Evolutionary conservation across 2,888 invertebrate genomes (phyloP), one percentile per base, ranked within the genome.

Genomic region (Chorisops tibialis): DNA sequence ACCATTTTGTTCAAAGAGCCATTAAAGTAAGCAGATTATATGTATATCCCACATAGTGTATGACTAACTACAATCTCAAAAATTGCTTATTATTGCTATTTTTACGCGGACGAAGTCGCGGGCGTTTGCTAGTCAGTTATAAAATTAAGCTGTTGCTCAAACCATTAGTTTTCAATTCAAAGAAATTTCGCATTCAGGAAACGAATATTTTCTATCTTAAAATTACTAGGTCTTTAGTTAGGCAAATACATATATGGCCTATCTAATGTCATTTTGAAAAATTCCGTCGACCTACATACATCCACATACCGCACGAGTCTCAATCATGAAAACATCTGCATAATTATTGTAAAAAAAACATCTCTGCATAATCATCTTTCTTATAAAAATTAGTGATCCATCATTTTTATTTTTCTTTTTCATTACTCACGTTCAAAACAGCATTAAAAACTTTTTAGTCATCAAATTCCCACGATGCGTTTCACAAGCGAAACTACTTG

Each of bases 381-480:
- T 41, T 41, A 48, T 39, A 51, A 43, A 54, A 56, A 56, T 56
- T 43, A 56, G 56, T 45, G 56, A 56, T 56, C 56, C 56, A 56
- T 56, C 56, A 56, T 45, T 56, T 45, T 56, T 39, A 45, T 24
- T 16, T 24, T 41, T 19, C 41, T 54, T 51, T 54, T 56, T 45
- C 43, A 56, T 56, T 56, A 56, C 56, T 56, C 56, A 56, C 43
- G 35, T 45, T 43, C 56, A 43, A 14, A 56, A 43, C 43, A 56
- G 43, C 43, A 56, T 45, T 30, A 30, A 56, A 56, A 56, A 56
- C 43, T 56, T 56, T 56, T 56, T 56, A 56, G 56, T 56, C 56
- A 56, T 56, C 56, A 56, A 45, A 56, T 56, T 56, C 56, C 56
- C 56, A 56, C 56, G 56, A 56, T 56, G 35, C 37, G 56, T 30